Percentiles rank a stretch among this genome's conserved stretches.
Conservation (phyloP, 2,888 invertebrate genomes). For the Sipha maydis region DNA sequence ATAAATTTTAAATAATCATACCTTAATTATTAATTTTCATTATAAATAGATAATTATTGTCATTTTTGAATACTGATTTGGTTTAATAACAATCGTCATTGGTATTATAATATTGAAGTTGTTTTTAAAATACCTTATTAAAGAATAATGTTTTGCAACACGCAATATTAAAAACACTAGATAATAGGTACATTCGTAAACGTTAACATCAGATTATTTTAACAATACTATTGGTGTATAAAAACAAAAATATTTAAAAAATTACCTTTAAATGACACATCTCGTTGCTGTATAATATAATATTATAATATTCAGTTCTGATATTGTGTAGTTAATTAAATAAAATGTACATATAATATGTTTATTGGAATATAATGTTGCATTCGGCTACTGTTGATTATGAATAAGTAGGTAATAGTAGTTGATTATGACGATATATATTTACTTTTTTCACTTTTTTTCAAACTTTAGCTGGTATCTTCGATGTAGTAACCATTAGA, state of each 20-base stretch:
- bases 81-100: slow-evolving; percentile 1
- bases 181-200: slow-evolving; percentile 11
- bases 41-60: slow-evolving; percentile 48
- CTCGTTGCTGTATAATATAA: neutral
- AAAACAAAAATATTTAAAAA: neutral
- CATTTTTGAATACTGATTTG: slow-evolving; percentile 49
- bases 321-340: neutral
- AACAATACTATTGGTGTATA: neutral
- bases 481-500: slow-evolving; percentile 79
- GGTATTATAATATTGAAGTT: neutral
- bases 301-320: neutral
- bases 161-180: neutral
- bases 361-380: neutral
- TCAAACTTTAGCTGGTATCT: slow-evolving; percentile 76
- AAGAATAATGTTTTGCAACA: neutral
- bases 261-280: neutral
- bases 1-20: neutral
- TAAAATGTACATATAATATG: neutral
- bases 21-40: neutral
- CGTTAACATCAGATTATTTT: slow-evolving; percentile 2
- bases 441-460: slow-evolving; percentile 62
- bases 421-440: neutral
- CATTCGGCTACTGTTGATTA: neutral
- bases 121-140: neutral
- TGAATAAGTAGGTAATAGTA: neutral